Base-by-base conservation (phyloP, 2,888 invertebrate genomes). In the Lasioglossum pauxillum region DNA sequence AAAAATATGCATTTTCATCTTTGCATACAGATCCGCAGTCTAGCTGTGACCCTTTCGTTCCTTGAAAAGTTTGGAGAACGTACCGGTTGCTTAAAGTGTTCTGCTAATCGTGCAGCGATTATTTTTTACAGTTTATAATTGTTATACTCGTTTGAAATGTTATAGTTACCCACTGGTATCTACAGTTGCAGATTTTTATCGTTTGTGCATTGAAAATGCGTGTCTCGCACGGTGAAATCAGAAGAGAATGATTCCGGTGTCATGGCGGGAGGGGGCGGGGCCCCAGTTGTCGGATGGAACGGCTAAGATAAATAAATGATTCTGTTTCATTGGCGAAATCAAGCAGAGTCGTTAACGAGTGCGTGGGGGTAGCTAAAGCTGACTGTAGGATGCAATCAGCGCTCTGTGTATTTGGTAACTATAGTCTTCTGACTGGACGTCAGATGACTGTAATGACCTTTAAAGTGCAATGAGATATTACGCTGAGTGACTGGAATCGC, bases 361-460 rank as follows among this genome's bases (percentile, higher is more conserved):
- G 53, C 53, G 53, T n/a, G 53, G 53, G 60, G 14, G 14, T 7
- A 64, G 27, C 64, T 64, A 53, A 53, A 10, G 53, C 53, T 10
- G 53, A 10, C 53, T n/a, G 53, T 53, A 53, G 53, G 53, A 53
- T n/a, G 53, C 53, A 53, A 53, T 53, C 53, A 53, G 49, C 53
- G 53, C 53, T 53, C 53, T 53, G 53, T 53, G n/a, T 53, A 31
- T 64, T 64, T 64, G 16, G 64, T 64, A 64, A 31, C 31, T 64
- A 64, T 31, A 31, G 31, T 64, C 64, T 64, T 31, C 64, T 64
- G 27, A 31, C 64, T 64, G 64, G 31, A 64, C 64, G 64, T 64
- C 31, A 5, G 31, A 31, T 31, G 31, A 31, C 31, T 5, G 31
- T 64, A 31, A 16, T 31, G 27, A 64, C 64, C 27, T n/a, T 64